Conservation (phyloP, 2,113 vertebrate genomes). For the Condylura cristata region DNA sequence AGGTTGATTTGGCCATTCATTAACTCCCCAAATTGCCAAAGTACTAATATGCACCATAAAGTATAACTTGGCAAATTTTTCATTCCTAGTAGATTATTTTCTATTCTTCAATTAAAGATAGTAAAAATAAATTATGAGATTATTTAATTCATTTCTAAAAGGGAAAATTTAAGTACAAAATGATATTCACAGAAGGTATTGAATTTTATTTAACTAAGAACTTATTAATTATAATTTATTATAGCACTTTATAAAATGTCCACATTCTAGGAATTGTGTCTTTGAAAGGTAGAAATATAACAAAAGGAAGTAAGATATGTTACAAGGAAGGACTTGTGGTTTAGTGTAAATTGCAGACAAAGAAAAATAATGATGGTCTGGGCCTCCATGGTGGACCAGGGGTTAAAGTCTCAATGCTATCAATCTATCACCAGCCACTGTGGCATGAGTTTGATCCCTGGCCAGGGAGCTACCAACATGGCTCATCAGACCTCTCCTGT, state of each 20-base stretch:
- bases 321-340: not conserved
- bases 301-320: not conserved
- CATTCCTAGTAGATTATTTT: not conserved
- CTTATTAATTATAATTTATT: not conserved
- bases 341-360: not conserved
- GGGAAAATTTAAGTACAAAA: slow-evolving; percentile 29
- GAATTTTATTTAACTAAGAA: slow-evolving; percentile 12
- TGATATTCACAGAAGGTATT: not conserved
- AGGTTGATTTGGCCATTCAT: not conserved
- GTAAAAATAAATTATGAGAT: slow-evolving; percentile 43
- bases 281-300: not conserved
- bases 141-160: slow-evolving; percentile 19
- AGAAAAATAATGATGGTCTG: not conserved
- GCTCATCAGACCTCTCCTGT: too few species aligned
- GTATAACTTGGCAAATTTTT: not conserved
- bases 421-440: too few species aligned
- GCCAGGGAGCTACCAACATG: too few species aligned
- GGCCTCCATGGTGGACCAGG: too few species aligned
- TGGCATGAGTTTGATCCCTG: too few species aligned
- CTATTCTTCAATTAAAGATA: not conserved
- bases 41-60: not conserved
- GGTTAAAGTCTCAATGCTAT: too few species aligned
- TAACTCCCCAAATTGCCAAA: slow-evolving; percentile 25
- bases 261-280: not conserved
- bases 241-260: not conserved